phyloP scores from a whole-genome alignment of 2,113 vertebrate species.

The Planiliza haematocheilus region DNA sequence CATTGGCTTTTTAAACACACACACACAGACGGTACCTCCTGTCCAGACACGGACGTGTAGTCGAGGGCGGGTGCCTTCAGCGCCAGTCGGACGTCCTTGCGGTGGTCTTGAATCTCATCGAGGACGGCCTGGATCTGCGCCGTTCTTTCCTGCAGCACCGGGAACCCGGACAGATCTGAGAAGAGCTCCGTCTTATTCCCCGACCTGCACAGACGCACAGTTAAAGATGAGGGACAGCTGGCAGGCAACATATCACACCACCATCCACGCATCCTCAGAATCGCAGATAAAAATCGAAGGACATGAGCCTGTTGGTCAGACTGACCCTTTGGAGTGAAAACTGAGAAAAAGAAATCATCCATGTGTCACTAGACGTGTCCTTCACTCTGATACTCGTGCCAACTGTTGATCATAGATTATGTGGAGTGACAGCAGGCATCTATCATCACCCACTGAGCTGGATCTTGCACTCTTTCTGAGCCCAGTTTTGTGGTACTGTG shows the following conservation, averaged over 20 bases:
- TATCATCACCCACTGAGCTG: constrained; percentile 8
- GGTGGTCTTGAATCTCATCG: constrained; percentile 87
- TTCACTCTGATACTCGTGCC: constrained; percentile 6
- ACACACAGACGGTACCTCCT: constrained; percentile 86
- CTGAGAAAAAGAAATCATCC: neutral
- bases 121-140: constrained; percentile 88
- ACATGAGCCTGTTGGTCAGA: constrained; percentile 1
- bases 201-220: constrained; percentile 75
- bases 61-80: constrained; percentile 87
- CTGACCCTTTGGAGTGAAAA: constrained; percentile 12
- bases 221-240: constrained; percentile 7
- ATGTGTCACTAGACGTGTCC: constrained; percentile 3
- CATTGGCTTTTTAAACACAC: constrained; percentile 11
- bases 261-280: neutral
- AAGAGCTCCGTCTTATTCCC: constrained; percentile 96
- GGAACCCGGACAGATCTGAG: constrained; percentile 92
- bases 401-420: constrained; percentile 19
- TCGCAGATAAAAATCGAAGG: neutral
- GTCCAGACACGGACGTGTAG: constrained; percentile 92
- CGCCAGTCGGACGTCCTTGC: constrained; percentile 85
- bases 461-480: constrained; percentile 20
- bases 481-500: neutral
- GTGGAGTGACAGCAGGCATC: constrained; percentile 29
- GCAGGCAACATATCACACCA: neutral
- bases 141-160: constrained; percentile 87